Evolutionary conservation across 2,888 invertebrate genomes (phyloP), one percentile per base, ranked within the genome.

Genomic region (Limenitis camilla): DNA sequence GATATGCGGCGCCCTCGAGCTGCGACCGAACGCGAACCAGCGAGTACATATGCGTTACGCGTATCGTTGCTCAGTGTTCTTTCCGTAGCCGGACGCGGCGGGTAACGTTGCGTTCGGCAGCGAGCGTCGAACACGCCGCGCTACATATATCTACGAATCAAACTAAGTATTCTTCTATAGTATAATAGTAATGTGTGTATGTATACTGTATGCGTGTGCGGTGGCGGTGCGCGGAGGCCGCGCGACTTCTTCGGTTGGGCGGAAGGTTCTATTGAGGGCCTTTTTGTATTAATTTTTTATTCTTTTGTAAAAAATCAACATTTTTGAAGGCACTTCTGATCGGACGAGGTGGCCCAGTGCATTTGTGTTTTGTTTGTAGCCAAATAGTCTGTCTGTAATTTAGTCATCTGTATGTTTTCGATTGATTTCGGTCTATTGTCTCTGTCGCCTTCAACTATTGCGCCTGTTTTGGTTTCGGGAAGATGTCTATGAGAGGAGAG

Each of bases 341-440:
- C 94, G 94, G 95, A 95, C 95, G 94, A 93, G 91, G 91, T 92
- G 94, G 94, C 94, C 94, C 94, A 93, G 92, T 92, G 92, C 89
- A 87, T 89, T 90, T 89, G 90, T 90, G 89, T 89, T 89, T 90
- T 60, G 61, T 88, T 53, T 69, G 64, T 65, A 70, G 62, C 69
- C 72, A 65, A 77, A 58, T 65, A 68, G 63, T 63, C 61, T 59
- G 49, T 54, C 46, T 55, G 54, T 55, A 49, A 67, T 67, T 70
- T 75, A 68, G 57, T 61, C 53, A 61, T 56, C 51, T 43, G 57
- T 61, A 52, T 61, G 61, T 60, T 60, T 69, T 71, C 71, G 63
- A 65, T 65, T 63, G 63, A 62, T 62, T 67, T 63, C 56, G 78
- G 81, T 81, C 80, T 82, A 82, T 85, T 84, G 78, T 83, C 83